phyloP scores from a whole-genome alignment of 2,113 vertebrate species.

The Semicossyphus pulcher region DNA sequence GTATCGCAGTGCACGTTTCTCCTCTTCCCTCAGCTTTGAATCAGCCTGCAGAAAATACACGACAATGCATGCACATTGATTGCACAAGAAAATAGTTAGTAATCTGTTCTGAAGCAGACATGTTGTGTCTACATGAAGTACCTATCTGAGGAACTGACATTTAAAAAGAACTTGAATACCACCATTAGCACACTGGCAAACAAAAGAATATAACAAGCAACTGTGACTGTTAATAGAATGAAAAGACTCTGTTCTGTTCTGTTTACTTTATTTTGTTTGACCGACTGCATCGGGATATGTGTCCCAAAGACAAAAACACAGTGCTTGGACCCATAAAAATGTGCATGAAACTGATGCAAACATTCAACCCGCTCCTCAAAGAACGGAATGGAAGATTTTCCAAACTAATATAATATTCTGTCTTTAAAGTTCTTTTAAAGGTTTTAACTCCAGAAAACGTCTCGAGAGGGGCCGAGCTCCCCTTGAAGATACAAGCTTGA shows the following conservation, averaged over 20 bases:
- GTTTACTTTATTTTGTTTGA: too few relatives aligned
- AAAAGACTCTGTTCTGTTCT: too few relatives aligned
- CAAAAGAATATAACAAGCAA: too few relatives aligned
- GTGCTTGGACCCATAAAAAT: not conserved
- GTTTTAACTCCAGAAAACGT: not conserved
- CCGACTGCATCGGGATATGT: too few relatives aligned
- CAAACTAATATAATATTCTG: not conserved
- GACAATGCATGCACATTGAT: not conserved
- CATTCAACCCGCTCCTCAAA: not conserved
- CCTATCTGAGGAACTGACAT: too few relatives aligned
- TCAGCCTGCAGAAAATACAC: slow-evolving; percentile 86
- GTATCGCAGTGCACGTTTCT: slow-evolving; percentile 96
- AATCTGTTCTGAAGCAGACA: not conserved
- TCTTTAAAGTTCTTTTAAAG: not conserved
- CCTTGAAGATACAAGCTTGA: not conserved
- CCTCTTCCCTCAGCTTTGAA: slow-evolving; percentile 98
- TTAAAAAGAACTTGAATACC: too few relatives aligned
- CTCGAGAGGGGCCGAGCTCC: not conserved
- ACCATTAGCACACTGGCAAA: too few relatives aligned
- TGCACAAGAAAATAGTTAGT: not conserved
- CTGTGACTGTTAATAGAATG: too few relatives aligned
- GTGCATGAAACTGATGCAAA: not conserved
- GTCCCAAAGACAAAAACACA: not conserved
- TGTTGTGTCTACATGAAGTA: too few relatives aligned
- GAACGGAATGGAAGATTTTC: not conserved